Percentiles rank a stretch among this genome's conserved stretches.
Conservation (phyloP, 2,888 invertebrate genomes). For the Icerya purchasi region DNA sequence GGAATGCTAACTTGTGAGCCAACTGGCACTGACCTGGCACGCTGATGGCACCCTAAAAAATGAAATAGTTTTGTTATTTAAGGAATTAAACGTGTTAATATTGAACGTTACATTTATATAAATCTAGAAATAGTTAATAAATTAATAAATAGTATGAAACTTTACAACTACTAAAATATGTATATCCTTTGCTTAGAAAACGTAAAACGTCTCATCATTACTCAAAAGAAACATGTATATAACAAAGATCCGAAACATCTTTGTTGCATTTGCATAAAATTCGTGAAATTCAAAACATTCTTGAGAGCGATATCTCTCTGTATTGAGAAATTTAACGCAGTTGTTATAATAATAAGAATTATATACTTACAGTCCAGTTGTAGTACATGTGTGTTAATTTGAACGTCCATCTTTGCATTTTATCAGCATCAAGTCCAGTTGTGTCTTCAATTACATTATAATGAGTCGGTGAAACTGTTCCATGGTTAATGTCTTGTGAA, state of each 20-base stretch:
- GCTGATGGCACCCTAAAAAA: conserved; percentile 30
- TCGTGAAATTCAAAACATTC: too few species aligned
- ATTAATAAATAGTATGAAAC: too few species aligned
- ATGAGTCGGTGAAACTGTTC: conserved; percentile 74
- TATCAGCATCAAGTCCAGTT: conserved; percentile 33
- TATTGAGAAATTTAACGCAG: not conserved
- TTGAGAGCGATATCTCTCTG: too few species aligned
- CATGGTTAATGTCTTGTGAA: conserved; percentile 64
- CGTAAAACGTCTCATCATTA: too few species aligned
- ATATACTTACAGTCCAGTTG: conserved; percentile 52
- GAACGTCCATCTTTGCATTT: conserved; percentile 63
- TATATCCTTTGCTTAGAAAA: too few species aligned
- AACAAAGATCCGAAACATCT: not conserved
- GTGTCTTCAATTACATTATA: conserved; percentile 64
- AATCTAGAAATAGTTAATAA: too few species aligned
- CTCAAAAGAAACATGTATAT: too few species aligned
- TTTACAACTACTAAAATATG: too few species aligned
- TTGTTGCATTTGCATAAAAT: too few species aligned
- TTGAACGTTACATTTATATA: too few species aligned
- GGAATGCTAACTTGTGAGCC: conserved; percentile 79
- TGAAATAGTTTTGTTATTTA: not conserved
- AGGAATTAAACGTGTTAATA: too few species aligned
- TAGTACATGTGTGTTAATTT: conserved; percentile 75
- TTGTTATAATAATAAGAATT: not conserved
- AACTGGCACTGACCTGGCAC: conserved; percentile 88